These are phyloP conservation scores for Oncorhynchus nerka DNA, from an alignment of 2,113 vertebrate species.

Conservation along the genomic window DNA sequence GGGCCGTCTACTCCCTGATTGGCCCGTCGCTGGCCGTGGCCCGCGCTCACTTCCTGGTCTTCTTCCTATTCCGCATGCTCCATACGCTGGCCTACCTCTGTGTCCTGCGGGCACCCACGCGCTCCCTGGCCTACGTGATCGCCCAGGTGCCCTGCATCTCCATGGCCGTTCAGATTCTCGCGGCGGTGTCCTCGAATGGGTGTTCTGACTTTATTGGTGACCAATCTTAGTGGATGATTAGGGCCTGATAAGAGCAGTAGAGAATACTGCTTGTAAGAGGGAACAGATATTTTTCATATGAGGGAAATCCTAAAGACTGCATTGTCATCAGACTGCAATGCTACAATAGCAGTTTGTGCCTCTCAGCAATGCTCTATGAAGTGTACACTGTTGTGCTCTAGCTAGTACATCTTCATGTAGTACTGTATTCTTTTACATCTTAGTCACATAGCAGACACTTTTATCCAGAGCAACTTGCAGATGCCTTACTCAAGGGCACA, in stretches of 20 bases:
- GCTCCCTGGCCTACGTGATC: constrained; percentile 82
- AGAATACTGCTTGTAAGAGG: too few relatives aligned
- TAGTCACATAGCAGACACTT: too few relatives aligned
- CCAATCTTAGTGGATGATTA: background rate
- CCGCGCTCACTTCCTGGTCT: constrained; percentile 84
- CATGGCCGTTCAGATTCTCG: constrained; percentile 90
- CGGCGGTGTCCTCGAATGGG: constrained; percentile 47
- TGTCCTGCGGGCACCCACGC: constrained; percentile 77
- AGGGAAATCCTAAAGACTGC: background rate
- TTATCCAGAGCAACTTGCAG: too few relatives aligned
- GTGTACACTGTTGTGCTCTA: constrained; percentile 20
- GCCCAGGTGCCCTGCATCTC: constrained; percentile 89
- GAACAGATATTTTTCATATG: background rate
- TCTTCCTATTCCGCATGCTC: constrained; percentile 78
- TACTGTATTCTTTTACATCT: background rate
- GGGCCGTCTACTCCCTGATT: constrained; percentile 85
- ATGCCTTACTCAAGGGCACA: too few relatives aligned
- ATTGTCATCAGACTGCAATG: too few relatives aligned
- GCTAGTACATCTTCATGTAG: background rate
- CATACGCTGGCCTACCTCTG: constrained; percentile 89
- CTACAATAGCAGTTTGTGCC: too few relatives aligned
- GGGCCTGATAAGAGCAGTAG: too few relatives aligned
- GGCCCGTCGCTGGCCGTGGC: constrained; percentile 78
- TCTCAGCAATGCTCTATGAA: too few relatives aligned
- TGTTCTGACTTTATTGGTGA: background rate